Percentiles rank a stretch among this genome's conserved stretches.
Conservation (phyloP, 2,113 vertebrate species). For the Phrynosoma blainvillii region DNA sequence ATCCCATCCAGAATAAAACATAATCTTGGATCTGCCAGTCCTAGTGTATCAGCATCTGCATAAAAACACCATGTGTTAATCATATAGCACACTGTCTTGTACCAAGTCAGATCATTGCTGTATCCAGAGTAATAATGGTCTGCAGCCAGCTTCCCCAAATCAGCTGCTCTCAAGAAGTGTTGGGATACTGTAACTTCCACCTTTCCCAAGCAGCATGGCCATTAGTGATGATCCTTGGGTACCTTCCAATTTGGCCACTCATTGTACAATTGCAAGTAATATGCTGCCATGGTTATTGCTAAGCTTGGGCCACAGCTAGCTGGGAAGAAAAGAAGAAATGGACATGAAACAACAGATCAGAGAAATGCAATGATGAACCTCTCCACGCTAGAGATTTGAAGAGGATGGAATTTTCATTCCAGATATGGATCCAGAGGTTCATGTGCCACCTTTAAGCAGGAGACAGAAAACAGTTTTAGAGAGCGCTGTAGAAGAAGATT, state of each 20-base stretch:
- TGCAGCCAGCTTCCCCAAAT: too few species aligned
- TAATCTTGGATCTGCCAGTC: slow-evolving; percentile 82
- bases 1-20: slow-evolving; percentile 90
- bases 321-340: neutral
- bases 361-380: neutral
- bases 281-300: neutral
- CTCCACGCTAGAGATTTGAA: neutral
- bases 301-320: neutral
- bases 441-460: neutral
- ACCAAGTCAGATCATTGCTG: neutral
- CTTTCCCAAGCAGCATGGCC: too few species aligned
- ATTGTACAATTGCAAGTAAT: neutral
- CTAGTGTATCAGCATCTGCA: slow-evolving; percentile 60
- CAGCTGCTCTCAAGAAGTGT: neutral
- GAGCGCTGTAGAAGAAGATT: neutral
- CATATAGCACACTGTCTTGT: neutral
- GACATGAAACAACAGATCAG: too few species aligned
- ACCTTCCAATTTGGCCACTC: neutral
- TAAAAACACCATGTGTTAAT: neutral
- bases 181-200: neutral
- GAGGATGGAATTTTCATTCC: neutral
- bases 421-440: neutral
- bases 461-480: neutral
- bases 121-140: neutral
- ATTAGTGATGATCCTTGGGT: neutral